Percentiles rank a stretch among this genome's conserved stretches.
Evolutionary conservation across 2,888 invertebrate species (phyloP).

Genomic region (Dioctria linearis): DNA sequence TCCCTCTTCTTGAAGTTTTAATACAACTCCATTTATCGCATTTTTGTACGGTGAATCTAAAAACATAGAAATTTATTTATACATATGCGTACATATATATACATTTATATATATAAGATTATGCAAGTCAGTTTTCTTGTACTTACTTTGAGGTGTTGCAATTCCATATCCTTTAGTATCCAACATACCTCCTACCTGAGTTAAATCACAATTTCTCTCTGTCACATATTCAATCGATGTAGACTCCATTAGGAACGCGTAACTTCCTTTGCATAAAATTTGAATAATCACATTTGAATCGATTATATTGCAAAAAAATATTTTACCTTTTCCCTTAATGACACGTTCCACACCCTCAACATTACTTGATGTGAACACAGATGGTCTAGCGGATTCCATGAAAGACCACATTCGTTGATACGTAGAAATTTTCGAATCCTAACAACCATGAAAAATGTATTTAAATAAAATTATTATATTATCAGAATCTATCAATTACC

Average conservation of each 20-base stretch:
- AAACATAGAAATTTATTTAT: slow-evolving; percentile 58
- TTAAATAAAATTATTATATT: slow-evolving; percentile 1
- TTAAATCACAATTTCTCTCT: slow-evolving; percentile 90
- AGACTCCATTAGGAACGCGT: slow-evolving; percentile 98
- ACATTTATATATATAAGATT: background rate
- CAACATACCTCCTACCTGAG: slow-evolving; percentile 91
- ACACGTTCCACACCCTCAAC: slow-evolving; percentile 94
- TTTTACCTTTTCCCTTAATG: slow-evolving; percentile 80
- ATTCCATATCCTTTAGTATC: slow-evolving; percentile 97
- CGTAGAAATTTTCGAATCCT: slow-evolving; percentile 95
- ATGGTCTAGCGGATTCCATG: slow-evolving; percentile 91
- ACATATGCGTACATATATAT: background rate
- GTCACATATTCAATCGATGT: slow-evolving; percentile 96
- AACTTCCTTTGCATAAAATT: slow-evolving; percentile 72
- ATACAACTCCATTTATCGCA: slow-evolving; percentile 93
- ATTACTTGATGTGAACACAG: slow-evolving; percentile 89
- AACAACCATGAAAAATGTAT: slow-evolving; percentile 19
- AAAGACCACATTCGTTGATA: slow-evolving; percentile 97
- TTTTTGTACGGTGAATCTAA: slow-evolving; percentile 94
- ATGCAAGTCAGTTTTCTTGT: background rate
- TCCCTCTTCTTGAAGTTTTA: slow-evolving; percentile 96
- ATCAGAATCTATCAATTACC: slow-evolving; percentile 72
- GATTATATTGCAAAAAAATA: background rate
- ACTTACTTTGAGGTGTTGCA: slow-evolving; percentile 91
- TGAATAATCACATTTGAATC: background rate